These are phyloP conservation scores for Mormyrus iriodes DNA, from an alignment of 2,113 vertebrate species.

Conservation along the genomic window DNA sequence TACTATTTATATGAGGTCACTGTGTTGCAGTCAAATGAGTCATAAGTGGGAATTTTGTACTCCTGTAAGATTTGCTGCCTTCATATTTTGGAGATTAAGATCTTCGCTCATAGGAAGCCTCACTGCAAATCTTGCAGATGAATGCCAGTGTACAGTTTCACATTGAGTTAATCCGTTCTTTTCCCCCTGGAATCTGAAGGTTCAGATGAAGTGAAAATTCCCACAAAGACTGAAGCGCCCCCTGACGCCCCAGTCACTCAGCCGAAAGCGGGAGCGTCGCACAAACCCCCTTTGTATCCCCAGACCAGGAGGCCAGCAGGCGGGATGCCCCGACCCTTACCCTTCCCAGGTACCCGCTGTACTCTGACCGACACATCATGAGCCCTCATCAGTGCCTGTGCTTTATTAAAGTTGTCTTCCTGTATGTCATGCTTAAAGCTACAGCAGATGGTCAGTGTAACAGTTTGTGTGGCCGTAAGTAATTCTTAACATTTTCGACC, in stretches of 20 bases:
- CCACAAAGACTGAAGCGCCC: constrained; percentile 48
- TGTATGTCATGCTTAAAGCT: neutral
- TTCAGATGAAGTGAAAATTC: constrained; percentile 40
- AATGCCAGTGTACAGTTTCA: neutral
- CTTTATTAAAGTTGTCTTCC: neutral
- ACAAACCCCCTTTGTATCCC: constrained; percentile 69
- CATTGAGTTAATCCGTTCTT: neutral
- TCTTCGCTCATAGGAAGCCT: neutral
- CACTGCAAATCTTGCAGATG: neutral
- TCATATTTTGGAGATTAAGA: neutral
- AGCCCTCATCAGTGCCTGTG: neutral
- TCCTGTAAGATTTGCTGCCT: neutral
- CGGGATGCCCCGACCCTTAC: constrained; percentile 74
- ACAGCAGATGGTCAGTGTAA: neutral
- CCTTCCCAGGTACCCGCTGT: constrained; percentile 69
- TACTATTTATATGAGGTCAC: neutral
- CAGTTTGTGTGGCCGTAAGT: neutral
- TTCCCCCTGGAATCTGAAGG: constrained; percentile 44
- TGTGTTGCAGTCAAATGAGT: neutral
- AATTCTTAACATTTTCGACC: neutral
- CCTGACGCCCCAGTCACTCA: constrained; percentile 48
- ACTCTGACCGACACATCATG: neutral
- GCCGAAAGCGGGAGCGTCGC: constrained; percentile 57
- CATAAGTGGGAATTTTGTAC: neutral
- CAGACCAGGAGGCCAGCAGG: constrained; percentile 74